Evolutionary conservation across 2,888 invertebrate species (phyloP), one percentile per base, ranked within the genome.

Genomic region (Synergus laeviventris): DNA sequence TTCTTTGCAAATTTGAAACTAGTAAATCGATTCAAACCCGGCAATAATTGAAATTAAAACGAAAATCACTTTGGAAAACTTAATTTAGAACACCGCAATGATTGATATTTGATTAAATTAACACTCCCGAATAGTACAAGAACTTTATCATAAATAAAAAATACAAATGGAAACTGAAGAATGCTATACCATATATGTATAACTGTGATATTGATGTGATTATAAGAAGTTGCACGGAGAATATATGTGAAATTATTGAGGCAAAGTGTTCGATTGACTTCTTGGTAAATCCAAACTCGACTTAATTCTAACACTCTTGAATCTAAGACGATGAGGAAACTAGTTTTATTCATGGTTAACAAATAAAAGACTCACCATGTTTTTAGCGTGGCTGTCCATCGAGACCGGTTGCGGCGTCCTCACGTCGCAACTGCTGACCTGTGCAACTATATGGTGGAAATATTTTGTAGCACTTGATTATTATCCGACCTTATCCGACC

Each of bases 311-410:
- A 49, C 9, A 31, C 9, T 49, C 9, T 42, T 12, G 66, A 49
- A 31, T 70, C 49, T 70, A 31, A 49, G 16, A 49, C n/a, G 70
- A 24, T 45, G 31, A 16, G 8, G 31, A 70, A 70, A 70, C 45
- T 49, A 70, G 70, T 49, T 70, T 70, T 49, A 49, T 70, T 31
- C 31, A 70, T 70, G 31, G 24, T 11, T 31, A 45, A 70, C 31
- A 70, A 70, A 49, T 70, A 49, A 21, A 70, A 45, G 31, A 49
- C 70, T 70, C n/a, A 70, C 70, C 70, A 70, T 70, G 70, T 70
- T 49, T 66, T 49, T 12, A 49, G 70, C 24, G 24, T 24, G 31
- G 45, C 42, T 49, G 24, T 31, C 70, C 49, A 49, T 70, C 24
- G n/a, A 49, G 49, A 70, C 70, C 70, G 70, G 70, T 70, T 70